Evolutionary conservation across 2,888 invertebrate species (phyloP), one percentile per base, ranked within the genome.

Genomic region (Plebejus melissa): DNA sequence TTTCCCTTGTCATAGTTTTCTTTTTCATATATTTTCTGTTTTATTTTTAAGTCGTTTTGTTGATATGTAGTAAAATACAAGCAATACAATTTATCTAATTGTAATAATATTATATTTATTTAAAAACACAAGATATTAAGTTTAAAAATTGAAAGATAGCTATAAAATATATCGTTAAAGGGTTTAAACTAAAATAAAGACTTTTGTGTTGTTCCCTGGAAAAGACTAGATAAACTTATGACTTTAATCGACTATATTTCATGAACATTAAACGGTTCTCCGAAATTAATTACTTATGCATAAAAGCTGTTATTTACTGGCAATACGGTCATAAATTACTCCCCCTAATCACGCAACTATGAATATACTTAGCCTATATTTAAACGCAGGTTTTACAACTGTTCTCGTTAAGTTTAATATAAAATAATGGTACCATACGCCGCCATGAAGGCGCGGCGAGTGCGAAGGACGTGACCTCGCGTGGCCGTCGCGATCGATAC

Each of bases 381-480:
- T 65, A 13, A 65, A 65, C 32, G 13, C 32, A 36, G 16, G 65
- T 65, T 65, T 32, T 65, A 65, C 28, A 65, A 54, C 54, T 65
- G 9, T 65, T 65, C 65, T 65, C 16, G 32, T 65, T 65, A 65
- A 65, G 32, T 65, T 65, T 46, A 71, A 71, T 5, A 46, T 28
- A 0, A 22, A 71, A 46, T 71, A 71, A 41, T 74, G 41, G 16
- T 74, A 74, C 11, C 74, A 22, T 70, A 72, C 75, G 86, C 84
- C 86, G 88, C 84, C 88, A 82, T 83, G 84, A 88, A 91, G 93
- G 93, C 93, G 93, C 89, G 93, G 85, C 91, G 93, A 93, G 93
- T 93, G 85, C 91, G 93, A 93, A 93, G 93, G 93, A 93, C 93
- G 84, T 84, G 92, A 92, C 93, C 93, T 92, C 93, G 92, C 88